Evolutionary conservation across 2,888 invertebrate genomes (phyloP).

Genomic region (Leptinotarsa tumamoca): DNA sequence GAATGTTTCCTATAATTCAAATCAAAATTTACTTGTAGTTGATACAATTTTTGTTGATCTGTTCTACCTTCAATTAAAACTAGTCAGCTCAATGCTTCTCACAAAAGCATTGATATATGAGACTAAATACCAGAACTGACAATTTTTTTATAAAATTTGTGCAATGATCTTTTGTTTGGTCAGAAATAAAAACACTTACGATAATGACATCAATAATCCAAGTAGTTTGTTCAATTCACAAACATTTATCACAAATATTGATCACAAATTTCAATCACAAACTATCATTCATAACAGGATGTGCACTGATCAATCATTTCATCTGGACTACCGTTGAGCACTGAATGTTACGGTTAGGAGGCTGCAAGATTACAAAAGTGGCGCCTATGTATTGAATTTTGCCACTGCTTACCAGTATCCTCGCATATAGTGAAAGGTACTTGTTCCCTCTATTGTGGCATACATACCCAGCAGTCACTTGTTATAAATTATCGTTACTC

Average conservation of each 20-base stretch:
- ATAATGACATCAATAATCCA: background rate
- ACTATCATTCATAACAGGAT: background rate
- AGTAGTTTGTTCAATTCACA: background rate
- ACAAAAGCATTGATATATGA: too few species aligned
- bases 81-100: too few species aligned
- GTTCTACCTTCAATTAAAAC: too few species aligned
- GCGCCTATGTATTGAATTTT: constrained; percentile 44
- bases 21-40: too few species aligned
- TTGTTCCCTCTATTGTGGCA: constrained; percentile 43
- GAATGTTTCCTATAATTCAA: too few species aligned
- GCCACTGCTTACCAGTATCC: constrained; percentile 43
- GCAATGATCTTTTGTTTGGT: too few species aligned
- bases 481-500: constrained; percentile 35
- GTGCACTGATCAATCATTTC: constrained; percentile 14
- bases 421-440: constrained; percentile 46
- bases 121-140: too few species aligned
- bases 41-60: too few species aligned
- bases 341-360: constrained; percentile 20
- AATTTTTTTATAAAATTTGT: too few species aligned
- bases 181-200: background rate
- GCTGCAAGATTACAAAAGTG: constrained; percentile 42
- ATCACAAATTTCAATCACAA: constrained; percentile 6
- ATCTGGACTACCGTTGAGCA: constrained; percentile 14
- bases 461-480: constrained; percentile 27
- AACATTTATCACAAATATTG: background rate